Base-by-base conservation (phyloP, 1,140 invertebrate species). In the Drosophila pectinifera region DNA sequence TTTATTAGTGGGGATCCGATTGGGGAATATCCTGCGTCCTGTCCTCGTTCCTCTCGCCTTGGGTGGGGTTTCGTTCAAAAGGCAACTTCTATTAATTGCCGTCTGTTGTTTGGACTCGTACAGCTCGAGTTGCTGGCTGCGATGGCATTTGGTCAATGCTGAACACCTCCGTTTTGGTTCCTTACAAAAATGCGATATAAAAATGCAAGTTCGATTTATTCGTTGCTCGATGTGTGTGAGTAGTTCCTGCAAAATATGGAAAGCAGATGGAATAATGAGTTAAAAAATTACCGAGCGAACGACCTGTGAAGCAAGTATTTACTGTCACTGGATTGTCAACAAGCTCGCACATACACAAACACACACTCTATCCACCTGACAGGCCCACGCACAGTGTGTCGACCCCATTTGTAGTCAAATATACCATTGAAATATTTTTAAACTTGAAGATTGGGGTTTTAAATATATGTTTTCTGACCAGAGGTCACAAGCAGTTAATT, bases 1-100 rank as follows among this genome's bases (percentile, higher is more conserved):
- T 95, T 93, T 92, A 92, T 91, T 91, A 92, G 91, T 92, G 88
- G 91, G 74, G 70, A 82, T 92, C 74, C 85, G 76, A 72, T 65
- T 80, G 77, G 80, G 68, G 78, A 89, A 85, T 67, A 58, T 41
- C 62, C 48, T 51, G 48, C 48, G 48, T 51, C 48, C 48, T 59
- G 78, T 51, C 69, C 48, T 49, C 56, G 80, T 67, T 59, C 42
- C 39, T 36, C 34, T 51, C 53, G 41, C 58, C 34, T 54, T 59
- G 58, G 69, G 63, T 61, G 48, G 62, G 53, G 43, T 56, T 48
- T 64, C 39, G 59, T 54, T 57, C 31, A 22, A 54, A 51, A 26
- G 70, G 49, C 67, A 70, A 70, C 64, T 69, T 43, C 41, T 43
- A 20, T 70, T 55, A 70, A 69, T 70, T 69, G 67, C 67, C 67